A percentile compares a stretch with the other conserved stretches of the same genome.
phyloP scores from a whole-genome alignment of 2,797 vertebrate species.

The Eulemur rubriventer region DNA sequence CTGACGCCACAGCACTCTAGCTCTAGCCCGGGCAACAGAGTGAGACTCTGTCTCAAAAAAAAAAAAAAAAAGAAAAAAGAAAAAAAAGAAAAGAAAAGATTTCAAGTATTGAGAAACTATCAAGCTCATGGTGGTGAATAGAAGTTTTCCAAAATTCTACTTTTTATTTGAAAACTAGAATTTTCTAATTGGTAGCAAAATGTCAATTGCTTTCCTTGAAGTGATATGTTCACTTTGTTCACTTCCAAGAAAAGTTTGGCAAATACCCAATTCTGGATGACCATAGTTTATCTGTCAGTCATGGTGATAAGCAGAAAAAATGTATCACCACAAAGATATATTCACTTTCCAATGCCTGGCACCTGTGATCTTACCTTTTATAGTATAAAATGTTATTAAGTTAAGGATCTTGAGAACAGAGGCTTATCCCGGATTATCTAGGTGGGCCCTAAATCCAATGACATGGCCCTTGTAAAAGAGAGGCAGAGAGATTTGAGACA shows the following conservation, averaged over 20 bases:
- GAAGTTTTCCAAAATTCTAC: slow-evolving; percentile 49
- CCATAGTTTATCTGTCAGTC: not conserved
- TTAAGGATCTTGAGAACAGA: not conserved
- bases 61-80: no score
- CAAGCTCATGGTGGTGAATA: not conserved
- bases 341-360: not conserved
- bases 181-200: slow-evolving; percentile 45
- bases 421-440: not conserved
- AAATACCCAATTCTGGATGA: slow-evolving; percentile 38
- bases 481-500: not conserved
- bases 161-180: slow-evolving; percentile 41
- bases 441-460: not conserved
- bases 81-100: not conserved
- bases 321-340: not conserved
- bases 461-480: not conserved
- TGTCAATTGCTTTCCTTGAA: slow-evolving; percentile 44
- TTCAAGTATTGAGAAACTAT: slow-evolving; percentile 46
- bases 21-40: no score
- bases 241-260: slow-evolving; percentile 52
- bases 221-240: not conserved
- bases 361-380: not conserved
- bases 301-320: not conserved
- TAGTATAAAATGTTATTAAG: not conserved
- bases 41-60: no score
- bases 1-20: no score